phyloP scores from a whole-genome alignment of 2,113 vertebrate genomes.

The Equus przewalskii region DNA sequence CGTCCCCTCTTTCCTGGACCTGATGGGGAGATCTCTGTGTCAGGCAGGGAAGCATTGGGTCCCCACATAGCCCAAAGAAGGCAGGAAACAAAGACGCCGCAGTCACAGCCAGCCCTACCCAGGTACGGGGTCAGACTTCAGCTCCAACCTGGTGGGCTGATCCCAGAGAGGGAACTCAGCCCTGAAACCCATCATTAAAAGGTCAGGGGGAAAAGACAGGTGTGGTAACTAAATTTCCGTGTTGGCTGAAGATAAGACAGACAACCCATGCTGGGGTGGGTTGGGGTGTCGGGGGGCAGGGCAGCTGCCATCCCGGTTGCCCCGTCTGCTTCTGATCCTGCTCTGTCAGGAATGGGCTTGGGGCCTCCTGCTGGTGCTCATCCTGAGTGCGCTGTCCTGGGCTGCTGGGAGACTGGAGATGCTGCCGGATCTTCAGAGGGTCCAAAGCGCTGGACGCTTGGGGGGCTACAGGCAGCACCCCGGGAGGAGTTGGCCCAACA shows the following conservation, averaged over 20 bases:
- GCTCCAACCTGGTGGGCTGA: not conserved
- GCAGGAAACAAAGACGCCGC: not conserved
- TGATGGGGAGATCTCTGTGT: fast-evolving
- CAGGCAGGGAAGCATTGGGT: fast-evolving
- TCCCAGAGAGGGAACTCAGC: not conserved
- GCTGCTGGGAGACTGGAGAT: not conserved
- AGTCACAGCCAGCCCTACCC: not conserved
- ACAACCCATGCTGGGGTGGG: not conserved
- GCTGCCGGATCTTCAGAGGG: not conserved
- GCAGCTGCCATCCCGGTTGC: fast-evolving
- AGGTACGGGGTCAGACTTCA: not conserved
- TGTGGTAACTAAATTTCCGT: too few relatives aligned
- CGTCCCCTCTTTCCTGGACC: fast-evolving
- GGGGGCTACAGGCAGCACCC: not conserved
- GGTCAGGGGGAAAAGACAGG: fast-evolving
- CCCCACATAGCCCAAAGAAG: not conserved
- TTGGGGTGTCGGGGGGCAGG: too few relatives aligned
- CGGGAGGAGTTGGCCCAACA: not conserved
- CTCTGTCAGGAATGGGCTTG: fast-evolving
- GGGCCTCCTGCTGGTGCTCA: not conserved
- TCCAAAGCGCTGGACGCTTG: fast-evolving
- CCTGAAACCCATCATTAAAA: not conserved
- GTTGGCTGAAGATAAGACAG: not conserved
- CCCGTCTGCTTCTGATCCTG: not conserved
- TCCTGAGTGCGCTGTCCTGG: not conserved